These are phyloP conservation scores for Odontamblyopus lacepedii DNA, from an alignment of 2,797 vertebrate genomes.

Conservation along the genomic window DNA sequence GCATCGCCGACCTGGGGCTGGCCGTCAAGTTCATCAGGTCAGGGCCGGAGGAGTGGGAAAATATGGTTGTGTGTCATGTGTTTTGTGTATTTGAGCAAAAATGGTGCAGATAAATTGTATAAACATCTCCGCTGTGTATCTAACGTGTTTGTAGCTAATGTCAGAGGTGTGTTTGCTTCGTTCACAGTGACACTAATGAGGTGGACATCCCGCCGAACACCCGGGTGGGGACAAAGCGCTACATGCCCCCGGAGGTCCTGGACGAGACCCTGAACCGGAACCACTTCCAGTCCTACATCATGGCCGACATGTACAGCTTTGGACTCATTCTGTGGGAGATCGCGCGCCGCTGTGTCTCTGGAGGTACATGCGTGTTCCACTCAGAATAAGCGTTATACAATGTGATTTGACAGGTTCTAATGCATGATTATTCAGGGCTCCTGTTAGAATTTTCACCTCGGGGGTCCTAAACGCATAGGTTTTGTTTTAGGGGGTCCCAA, in stretches of 20 bases:
- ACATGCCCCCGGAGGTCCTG: slow-evolving; percentile 96
- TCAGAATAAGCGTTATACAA: neutral
- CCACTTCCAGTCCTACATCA: slow-evolving; percentile 97
- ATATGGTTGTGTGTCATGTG: too few species aligned
- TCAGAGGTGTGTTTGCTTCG: slow-evolving; percentile 5
- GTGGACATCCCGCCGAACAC: slow-evolving; percentile 96
- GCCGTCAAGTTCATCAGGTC: slow-evolving; percentile 97
- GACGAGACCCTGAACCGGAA: slow-evolving; percentile 93
- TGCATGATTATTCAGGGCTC: neutral
- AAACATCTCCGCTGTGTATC: too few species aligned
- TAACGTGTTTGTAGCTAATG: too few species aligned
- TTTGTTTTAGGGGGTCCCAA: too few species aligned
- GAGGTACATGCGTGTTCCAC: slow-evolving; percentile 77
- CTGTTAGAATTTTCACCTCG: too few species aligned
- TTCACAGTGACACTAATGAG: slow-evolving; percentile 90
- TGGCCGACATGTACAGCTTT: slow-evolving; percentile 99
- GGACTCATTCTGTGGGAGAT: slow-evolving; percentile 98
- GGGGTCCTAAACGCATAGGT: too few species aligned
- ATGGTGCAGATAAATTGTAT: too few species aligned
- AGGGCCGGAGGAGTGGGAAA: neutral
- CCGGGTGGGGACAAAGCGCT: slow-evolving; percentile 94
- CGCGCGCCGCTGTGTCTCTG: slow-evolving; percentile 90
- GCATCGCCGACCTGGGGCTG: slow-evolving; percentile 94
- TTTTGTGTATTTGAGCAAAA: too few species aligned
- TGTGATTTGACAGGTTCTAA: too few species aligned